Base-by-base conservation (phyloP, 2,888 invertebrate genomes). In the Ferrisia virgata region DNA sequence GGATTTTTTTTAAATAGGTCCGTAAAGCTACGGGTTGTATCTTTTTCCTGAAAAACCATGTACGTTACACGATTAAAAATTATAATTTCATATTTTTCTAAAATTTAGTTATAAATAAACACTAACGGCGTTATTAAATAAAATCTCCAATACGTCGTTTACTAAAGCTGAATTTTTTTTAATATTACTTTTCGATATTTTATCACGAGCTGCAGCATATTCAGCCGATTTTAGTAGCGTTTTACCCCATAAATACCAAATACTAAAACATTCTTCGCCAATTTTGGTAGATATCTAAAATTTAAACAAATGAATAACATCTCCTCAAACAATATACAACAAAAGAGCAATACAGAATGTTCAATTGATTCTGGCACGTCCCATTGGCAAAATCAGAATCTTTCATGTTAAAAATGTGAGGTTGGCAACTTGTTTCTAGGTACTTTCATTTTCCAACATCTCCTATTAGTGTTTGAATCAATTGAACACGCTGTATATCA, bases 181-280 rank as follows among this genome's bases (percentile, higher is more conserved):
- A 28, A 91, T 88, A 86, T 78, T 84, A 58, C 92, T 92, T 85
- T 91, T 90, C 64, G 90, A 89, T 87, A 95, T 95, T 88, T 94
- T 95, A 85, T 93, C 92, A 22, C 95, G 89, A 36, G 96, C 96
- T 76, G 92, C 92, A 84, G 91, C 91, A 87, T 94, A 94, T 87
- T 94, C 93, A 0, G 96, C 95, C 0, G 94, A 94, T 87, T 92
- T 93, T 3, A 96, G 89, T 86, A 93, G 94, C 15, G 94, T 93
- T 87, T 96, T 93, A 0, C 96, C 97, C 95, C 96, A 96, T 0
- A 95, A 94, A 0, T 94, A 94, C 91, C 96, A 93, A 0, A 97
- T 95, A 58, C 95, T 90, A 64, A 92, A 91, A 8, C 93, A 91
- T 22, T 96, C 93, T 22, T 95, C 89, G 0, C 96, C 96, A 85